Evolutionary conservation across 2,113 vertebrate species (phyloP), one percentile per base, ranked within the genome.

Genomic region (Cathartes aura): DNA sequence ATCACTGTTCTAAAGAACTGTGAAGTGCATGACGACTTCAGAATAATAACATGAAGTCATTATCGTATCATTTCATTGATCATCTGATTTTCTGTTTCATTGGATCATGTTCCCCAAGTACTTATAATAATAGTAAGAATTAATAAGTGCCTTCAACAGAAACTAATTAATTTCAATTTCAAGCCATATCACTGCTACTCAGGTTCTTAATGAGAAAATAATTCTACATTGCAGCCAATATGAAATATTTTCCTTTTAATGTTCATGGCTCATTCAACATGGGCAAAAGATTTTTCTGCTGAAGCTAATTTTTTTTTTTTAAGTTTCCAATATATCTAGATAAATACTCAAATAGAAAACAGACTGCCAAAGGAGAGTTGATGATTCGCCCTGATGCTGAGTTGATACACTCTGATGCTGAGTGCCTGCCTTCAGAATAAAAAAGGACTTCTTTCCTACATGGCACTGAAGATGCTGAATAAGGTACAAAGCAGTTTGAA

Each of bases 11-110:
- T 85, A 79, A 91, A 89, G 68, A 94, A 90, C 42, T 59, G 47
- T 70, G 59, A 91, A 90, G 38, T 63, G 55, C 26, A 64, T 0
- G 1, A 63, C 12, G 53, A 76, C 71, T 92, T 81, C 2, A 2
- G 34, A 87, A 60, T 43, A 90, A n/a, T 10, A 88, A 59, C 40
- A 64, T 32, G 24, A 90, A 93, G 24, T 50, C 67, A 60, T 94
- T 84, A 87, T 48, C 83, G 34, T 70, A 83, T 56, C 9, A 92
- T 94, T 86, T 91, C 58, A 76, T 13, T 62, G 72, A 86, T 70
- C 58, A 83, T 50, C 43, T 75, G 73, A 94, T 93, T 74, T 96
- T 94, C 53, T 81, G 50, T 87, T 94, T 81, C 90, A 85, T 2
- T 75, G 68, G 64, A 82, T 87, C 22, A 43, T 50, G 56, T 75